phyloP scores from a whole-genome alignment of 2,113 vertebrate species.

The Pelobates fuscus region DNA sequence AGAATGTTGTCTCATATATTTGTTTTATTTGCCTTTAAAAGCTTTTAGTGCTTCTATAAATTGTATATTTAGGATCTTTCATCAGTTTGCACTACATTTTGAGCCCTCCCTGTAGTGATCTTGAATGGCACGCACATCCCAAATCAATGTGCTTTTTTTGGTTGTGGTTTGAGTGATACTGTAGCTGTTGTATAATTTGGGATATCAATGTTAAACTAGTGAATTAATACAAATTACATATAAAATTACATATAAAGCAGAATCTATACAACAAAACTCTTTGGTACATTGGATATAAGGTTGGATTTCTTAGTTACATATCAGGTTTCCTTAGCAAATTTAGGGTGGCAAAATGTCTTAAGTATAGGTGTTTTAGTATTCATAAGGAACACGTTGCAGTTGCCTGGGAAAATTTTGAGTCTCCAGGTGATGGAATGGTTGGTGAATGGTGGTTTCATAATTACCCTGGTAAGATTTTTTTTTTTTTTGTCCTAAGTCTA shows the following conservation, averaged over 20 bases:
- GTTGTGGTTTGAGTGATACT: neutral
- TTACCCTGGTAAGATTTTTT: too few species aligned
- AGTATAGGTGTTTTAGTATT: too few species aligned
- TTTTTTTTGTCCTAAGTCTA: too few species aligned
- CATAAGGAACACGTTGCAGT: too few species aligned
- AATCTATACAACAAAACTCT: neutral
- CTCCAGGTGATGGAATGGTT: too few species aligned
- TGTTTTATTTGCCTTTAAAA: slow-evolving; percentile 46
- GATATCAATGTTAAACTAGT: neutral
- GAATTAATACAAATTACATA: neutral
- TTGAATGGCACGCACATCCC: neutral
- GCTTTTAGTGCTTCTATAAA: slow-evolving; percentile 47
- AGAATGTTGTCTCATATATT: slow-evolving; percentile 35
- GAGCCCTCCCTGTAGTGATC: slow-evolving; percentile 4
- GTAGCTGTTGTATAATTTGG: neutral
- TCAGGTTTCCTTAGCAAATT: too few species aligned
- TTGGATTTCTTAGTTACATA: neutral
- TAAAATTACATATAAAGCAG: neutral
- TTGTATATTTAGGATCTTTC: slow-evolving; percentile 41
- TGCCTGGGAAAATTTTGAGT: too few species aligned
- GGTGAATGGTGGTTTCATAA: too few species aligned
- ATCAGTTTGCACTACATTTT: slow-evolving; percentile 1
- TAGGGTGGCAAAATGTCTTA: too few species aligned
- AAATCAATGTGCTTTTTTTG: neutral
- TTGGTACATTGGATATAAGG: neutral